A percentile compares a stretch with the other conserved stretches of the same genome.
Conservation (phyloP, 2,113 vertebrate genomes). For the Erpornis zantholeuca region DNA sequence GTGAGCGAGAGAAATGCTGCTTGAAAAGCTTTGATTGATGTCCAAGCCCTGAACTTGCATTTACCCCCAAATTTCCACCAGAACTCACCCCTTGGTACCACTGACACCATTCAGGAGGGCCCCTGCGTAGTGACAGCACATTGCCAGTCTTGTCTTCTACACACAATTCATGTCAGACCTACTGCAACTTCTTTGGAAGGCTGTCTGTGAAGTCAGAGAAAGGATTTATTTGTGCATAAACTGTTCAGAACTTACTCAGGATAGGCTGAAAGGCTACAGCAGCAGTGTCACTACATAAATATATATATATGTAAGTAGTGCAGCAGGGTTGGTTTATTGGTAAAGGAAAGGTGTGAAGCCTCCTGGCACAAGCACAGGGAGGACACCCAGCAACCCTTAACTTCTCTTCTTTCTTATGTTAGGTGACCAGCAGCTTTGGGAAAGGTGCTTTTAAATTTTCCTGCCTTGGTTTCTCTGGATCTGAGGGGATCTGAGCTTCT, state of each 20-base stretch:
- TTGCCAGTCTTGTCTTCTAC: neutral
- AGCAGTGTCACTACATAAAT: neutral
- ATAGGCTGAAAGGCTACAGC: fast-evolving
- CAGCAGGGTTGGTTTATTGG: neutral
- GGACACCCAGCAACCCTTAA: neutral
- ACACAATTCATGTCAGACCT: fast-evolving
- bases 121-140: fast-evolving
- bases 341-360: neutral
- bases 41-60: neutral
- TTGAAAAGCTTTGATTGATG: neutral
- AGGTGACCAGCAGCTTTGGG: neutral
- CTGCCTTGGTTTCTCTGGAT: neutral
- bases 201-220: neutral
- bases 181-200: neutral
- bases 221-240: neutral
- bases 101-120: neutral
- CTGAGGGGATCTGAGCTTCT: neutral
- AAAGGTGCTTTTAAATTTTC: neutral
- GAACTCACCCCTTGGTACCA: neutral
- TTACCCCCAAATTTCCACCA: neutral
- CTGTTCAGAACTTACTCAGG: neutral
- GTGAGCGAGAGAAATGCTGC: neutral
- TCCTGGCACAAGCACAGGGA: neutral
- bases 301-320: too few relatives aligned
- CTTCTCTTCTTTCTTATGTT: neutral